Evolutionary conservation across 2,113 vertebrate genomes (phyloP), one percentile per base, ranked within the genome.

Genomic region (Colossoma macropomum): DNA sequence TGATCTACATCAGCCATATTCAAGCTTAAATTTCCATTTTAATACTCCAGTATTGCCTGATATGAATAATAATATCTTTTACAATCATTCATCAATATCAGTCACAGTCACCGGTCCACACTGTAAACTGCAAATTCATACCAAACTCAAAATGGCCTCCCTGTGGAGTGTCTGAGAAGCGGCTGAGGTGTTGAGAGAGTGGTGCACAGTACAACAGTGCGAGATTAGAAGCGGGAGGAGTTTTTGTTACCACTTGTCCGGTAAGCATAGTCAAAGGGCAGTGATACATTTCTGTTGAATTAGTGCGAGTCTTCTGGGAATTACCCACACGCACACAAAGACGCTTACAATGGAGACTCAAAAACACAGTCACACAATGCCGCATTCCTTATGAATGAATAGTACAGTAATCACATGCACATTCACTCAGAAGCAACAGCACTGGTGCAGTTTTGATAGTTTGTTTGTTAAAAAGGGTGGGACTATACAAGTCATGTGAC

Each of bases 401-500:
- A n/a, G 17, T 38, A 41, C 50, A 28, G 21, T 15, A 30, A 48
- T 19, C 32, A 1, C 69, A 63, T 23, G 28, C 27, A 38, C 62
- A 62, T 19, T 41, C 28, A 30, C 45, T 28, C 48, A 56, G 11
- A 48, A 13, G 60, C n/a, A 54, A 68, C 25, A 65, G 41, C 21
- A 59, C 71, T 38, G 25, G 15, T 70, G 66, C 41, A 21, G 65
- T 80, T 80, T 52, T 85, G 78, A 56, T 65, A 62, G 12, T 54
- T 28, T 54, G 17, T 19, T 30, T n/a, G n/a, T n/a, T n/a, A n/a
- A 69, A n/a, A 25, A 69, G 23, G 66, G 27, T 34, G 34, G 69
- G 74, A 71, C 65, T 71, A 70, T 34, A 59, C 30, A 82, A 32
- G 63, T 38, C 80, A 70, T 59, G 63, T 76, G 73, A 69, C 28